A percentile compares a stretch with the other conserved stretches of the same genome.
phyloP scores from a whole-genome alignment of 2,888 invertebrate genomes.

The Gerosis bhagava region DNA sequence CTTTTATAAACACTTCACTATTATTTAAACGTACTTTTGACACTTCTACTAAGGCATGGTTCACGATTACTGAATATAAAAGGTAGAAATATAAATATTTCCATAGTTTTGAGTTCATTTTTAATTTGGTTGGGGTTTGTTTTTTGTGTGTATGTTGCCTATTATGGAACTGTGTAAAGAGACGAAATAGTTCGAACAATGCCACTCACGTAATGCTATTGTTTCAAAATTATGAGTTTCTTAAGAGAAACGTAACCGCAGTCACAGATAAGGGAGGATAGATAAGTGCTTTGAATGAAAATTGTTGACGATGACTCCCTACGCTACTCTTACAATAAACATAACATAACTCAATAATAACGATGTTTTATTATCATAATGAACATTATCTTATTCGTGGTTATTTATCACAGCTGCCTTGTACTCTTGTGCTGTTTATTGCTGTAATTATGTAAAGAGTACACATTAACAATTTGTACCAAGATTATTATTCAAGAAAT shows the following conservation, averaged over 20 bases:
- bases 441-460: no score
- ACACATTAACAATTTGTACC: no score
- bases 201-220: slow-evolving; percentile 44
- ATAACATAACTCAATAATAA: slow-evolving; percentile 3
- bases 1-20: slow-evolving; percentile 50
- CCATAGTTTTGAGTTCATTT: slow-evolving; percentile 48
- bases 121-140: slow-evolving; percentile 40
- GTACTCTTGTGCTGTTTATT: no score
- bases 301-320: slow-evolving; percentile 10
- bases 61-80: slow-evolving; percentile 35
- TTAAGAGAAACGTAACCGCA: slow-evolving; percentile 36
- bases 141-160: slow-evolving; percentile 53
- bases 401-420: no score
- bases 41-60: slow-evolving; percentile 37
- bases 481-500: no score
- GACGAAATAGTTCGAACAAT: slow-evolving; percentile 47
- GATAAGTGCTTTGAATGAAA: slow-evolving; percentile 27
- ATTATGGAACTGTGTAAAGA: slow-evolving; percentile 31
- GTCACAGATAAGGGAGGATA: slow-evolving; percentile 33
- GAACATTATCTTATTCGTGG: no score
- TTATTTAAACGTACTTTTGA: slow-evolving; percentile 38
- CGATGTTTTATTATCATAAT: neutral
- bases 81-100: slow-evolving; percentile 34
- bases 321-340: neutral
- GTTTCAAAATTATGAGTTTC: slow-evolving; percentile 50